A percentile compares a stretch with the other conserved stretches of the same genome.
Evolutionary conservation across 2,888 invertebrate species (phyloP).

Genomic region (Mallateleia sp.): DNA sequence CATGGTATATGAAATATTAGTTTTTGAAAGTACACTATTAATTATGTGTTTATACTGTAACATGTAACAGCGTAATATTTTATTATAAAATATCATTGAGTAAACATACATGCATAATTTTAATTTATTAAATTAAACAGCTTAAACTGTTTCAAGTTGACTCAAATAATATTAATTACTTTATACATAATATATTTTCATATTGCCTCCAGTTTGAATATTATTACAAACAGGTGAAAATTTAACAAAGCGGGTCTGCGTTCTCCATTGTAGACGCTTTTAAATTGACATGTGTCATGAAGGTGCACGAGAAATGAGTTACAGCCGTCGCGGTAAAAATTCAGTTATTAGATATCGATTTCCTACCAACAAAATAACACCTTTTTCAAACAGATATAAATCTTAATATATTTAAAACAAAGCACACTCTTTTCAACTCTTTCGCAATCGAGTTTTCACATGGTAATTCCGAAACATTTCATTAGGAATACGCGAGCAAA

Average conservation of each 20-base stretch:
- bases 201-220: conserved; percentile 9
- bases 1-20: no score
- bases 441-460: no score
- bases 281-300: conserved; percentile 66
- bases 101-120: neutral
- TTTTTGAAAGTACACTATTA: no score
- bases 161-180: neutral
- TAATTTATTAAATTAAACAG: neutral
- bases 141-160: neutral
- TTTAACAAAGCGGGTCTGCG: conserved; percentile 40
- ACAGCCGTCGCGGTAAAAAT: conserved; percentile 57
- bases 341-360: conserved; percentile 27
- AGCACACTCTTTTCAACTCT: no score
- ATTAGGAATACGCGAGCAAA: no score
- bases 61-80: no score
- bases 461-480: no score
- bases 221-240: conserved; percentile 57
- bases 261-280: conserved; percentile 17
- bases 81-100: no score
- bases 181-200: conserved; percentile 2
- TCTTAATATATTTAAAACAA: neutral
- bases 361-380: no score
- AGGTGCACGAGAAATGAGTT: conserved; percentile 49
- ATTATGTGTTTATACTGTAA: no score
- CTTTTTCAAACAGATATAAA: neutral